Evolutionary conservation across 2,797 vertebrate species (phyloP).

Genomic region (Sphaeramia orbicularis): DNA sequence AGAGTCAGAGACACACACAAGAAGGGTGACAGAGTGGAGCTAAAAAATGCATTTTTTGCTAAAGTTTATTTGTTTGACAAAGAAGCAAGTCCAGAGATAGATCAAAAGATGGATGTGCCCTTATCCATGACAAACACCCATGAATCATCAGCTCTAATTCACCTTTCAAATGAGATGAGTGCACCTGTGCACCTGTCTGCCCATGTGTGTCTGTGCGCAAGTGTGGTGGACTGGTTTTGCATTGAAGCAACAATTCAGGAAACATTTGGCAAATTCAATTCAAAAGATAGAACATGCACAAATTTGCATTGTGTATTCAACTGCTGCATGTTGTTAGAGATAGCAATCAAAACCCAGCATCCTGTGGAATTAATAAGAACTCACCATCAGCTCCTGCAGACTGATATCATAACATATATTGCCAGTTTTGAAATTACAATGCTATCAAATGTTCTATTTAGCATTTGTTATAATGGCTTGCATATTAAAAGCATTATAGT

Average conservation of each 20-base stretch:
- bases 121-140: conserved; percentile 38
- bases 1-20: conserved; percentile 41
- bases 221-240: neutral
- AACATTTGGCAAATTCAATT: conserved; percentile 44
- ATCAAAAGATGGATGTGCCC: conserved; percentile 56
- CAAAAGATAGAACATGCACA: conserved; percentile 30
- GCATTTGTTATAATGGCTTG: conserved; percentile 1
- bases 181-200: conserved; percentile 2
- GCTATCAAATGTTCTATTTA: conserved; percentile 20
- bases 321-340: conserved; percentile 33
- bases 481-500: neutral
- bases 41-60: conserved; percentile 47
- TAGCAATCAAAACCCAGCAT: conserved; percentile 39
- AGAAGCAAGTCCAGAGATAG: conserved; percentile 17
- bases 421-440: conserved; percentile 16
- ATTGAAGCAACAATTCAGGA: neutral
- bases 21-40: conserved; percentile 25
- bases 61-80: conserved; percentile 43
- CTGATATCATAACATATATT: conserved; percentile 12
- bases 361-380: conserved; percentile 29
- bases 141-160: conserved; percentile 42
- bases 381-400: conserved; percentile 24
- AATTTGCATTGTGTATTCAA: conserved; percentile 55
- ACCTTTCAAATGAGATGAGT: conserved; percentile 40
- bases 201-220: neutral